Base-by-base conservation (phyloP, 2,113 vertebrate species). In the Sebastes fasciatus region DNA sequence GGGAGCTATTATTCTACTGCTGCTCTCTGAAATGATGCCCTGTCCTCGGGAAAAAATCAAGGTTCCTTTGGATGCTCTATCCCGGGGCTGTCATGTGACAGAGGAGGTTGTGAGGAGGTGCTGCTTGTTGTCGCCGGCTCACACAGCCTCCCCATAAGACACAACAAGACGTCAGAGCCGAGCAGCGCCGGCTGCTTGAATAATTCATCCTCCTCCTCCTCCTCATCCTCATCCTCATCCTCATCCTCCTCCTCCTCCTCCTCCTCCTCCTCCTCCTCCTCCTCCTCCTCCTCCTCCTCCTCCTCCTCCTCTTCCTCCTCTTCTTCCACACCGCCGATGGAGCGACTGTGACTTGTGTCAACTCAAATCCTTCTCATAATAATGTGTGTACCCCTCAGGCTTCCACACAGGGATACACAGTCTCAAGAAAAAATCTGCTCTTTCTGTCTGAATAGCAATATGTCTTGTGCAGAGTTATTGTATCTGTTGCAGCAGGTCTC, bases 291-390 rank as follows among this genome's bases (percentile, higher is more conserved):
- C n/a, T n/a, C 74, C 83, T 48, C 34, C 61, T 62, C 57, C 57
- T 58, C 60, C 60, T 63, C 78, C 75, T 73, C 64, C 40, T 67
- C 80, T 69, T 74, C 74, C 83, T 52, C 48, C 66, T 16, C 89
- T 45, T 87, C 86, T 77, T 85, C 82, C 82, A 67, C 86, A 66
- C 74, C 77, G 55, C 73, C 83, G 86, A 91, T 89, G 85, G 81
- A 93, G 89, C 74, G 88, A 87, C 93, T 92, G 93, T 93, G 94
- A 93, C 93, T 94, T 75, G 87, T 93, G 93, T 94, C 93, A 91
- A 82, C 85, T 93, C 87, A 89, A 91, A 94, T 94, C 89, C 88
- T 87, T 52, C 87, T 94, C 91, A 91, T 92, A 88, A 89, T 71
- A 51, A 83, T 82, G 73, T 89, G 91, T 91, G 92, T 94, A 86